Conservation (phyloP, 2,888 invertebrate genomes). For the Griposia aprilina region DNA sequence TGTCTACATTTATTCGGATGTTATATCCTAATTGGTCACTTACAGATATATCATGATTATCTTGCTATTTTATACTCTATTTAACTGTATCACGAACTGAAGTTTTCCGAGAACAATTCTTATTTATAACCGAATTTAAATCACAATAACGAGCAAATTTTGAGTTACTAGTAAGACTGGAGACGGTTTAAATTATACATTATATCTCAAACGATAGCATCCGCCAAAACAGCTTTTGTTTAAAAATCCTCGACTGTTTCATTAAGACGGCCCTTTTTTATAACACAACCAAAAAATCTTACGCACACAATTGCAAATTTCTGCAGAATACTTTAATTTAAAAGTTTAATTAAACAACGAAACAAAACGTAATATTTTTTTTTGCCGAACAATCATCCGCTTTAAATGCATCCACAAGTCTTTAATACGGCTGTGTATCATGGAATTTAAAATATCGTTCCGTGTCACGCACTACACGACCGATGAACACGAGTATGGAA, state of each 20-base stretch:
- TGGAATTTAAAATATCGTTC: slow-evolving; percentile 77
- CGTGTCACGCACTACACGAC: slow-evolving; percentile 77
- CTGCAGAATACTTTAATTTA: slow-evolving; percentile 36
- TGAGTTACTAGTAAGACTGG: slow-evolving; percentile 27
- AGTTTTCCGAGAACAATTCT: slow-evolving; percentile 15
- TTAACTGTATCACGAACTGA: not conserved
- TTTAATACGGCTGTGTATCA: slow-evolving; percentile 60
- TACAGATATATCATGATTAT: too few relatives aligned
- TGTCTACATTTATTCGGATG: not conserved
- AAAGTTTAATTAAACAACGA: slow-evolving; percentile 56
- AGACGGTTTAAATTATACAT: slow-evolving; percentile 49
- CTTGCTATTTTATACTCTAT: not conserved
- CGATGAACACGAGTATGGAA: slow-evolving; percentile 71
- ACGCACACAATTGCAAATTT: slow-evolving; percentile 46
- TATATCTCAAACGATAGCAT: slow-evolving; percentile 47
- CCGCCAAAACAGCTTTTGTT: slow-evolving; percentile 46
- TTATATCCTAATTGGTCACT: not conserved
- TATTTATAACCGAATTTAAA: slow-evolving; percentile 21
- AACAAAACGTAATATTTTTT: slow-evolving; percentile 49
- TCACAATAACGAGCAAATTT: slow-evolving; percentile 20
- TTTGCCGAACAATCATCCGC: slow-evolving; percentile 43
- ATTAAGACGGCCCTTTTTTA: slow-evolving; percentile 46
- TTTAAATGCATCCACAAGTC: slow-evolving; percentile 54
- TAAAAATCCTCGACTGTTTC: slow-evolving; percentile 45
- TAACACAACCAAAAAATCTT: slow-evolving; percentile 32